Base-by-base conservation (phyloP, 2,797 vertebrate species). In the Tamandua tetradactyla region DNA sequence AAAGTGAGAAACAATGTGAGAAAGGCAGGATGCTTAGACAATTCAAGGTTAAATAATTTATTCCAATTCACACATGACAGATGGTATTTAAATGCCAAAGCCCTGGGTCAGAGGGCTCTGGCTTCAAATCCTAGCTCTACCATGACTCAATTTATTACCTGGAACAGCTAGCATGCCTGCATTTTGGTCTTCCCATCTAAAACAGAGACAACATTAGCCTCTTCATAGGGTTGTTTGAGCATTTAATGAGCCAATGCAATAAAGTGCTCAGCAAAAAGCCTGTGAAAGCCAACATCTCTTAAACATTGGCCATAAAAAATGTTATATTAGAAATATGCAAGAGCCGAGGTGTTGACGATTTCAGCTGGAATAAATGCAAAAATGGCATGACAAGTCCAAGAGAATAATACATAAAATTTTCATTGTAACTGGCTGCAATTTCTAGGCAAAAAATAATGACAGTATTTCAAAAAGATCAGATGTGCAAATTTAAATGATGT, bases 361-460 rank as follows among this genome's bases (percentile, higher is more conserved):
- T 40, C 14, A 25, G 12, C n/a, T 81, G 52, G 23, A 85, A 52
- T 69, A 79, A 59, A 75, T 82, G 17, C 91, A 95, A 82, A 81
- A 52, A 64, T n/a, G 66, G 18, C n/a, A 83, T 40, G 35, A 95
- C 42, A 15, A 74, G 91, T 17, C 80, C 27, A 32, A 72, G 76
- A 52, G 11, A 25, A 40, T 62, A 23, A 20, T 23, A 5, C 57
- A 52, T 68, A 78, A 80, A 49, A 93, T n/a, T 71, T 82, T 61
- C 32, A 35, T 7, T 90, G 20, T 59, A 64, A 25, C 1, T 74
- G 55, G 25, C 52, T 86, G 5, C 37, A 69, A 23, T 3, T 69
- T 62, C 94, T 44, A 42, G 79, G 69, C n/a, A 90, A 78, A 78
- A 96, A 93, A 27, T 49, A 2, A 66, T 62, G 4, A 52, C 49